These are phyloP conservation scores for Bufotes viridis DNA, from an alignment of 2,797 vertebrate genomes.

Conservation along the genomic window DNA sequence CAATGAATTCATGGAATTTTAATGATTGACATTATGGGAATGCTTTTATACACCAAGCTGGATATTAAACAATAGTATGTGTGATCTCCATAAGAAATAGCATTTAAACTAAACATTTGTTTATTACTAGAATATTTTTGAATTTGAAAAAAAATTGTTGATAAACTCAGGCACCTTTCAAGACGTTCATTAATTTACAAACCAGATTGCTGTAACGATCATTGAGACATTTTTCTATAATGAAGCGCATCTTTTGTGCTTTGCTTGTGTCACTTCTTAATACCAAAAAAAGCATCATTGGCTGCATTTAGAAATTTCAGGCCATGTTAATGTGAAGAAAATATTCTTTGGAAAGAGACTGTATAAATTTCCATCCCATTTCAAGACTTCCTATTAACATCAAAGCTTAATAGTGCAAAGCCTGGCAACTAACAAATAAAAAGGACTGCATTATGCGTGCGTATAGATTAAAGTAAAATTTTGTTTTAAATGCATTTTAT, in stretches of 20 bases:
- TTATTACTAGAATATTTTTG: slow-evolving; percentile 48
- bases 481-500: slow-evolving; percentile 61
- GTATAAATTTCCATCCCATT: slow-evolving; percentile 72
- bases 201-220: slow-evolving; percentile 46
- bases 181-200: slow-evolving; percentile 65
- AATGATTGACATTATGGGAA: slow-evolving; percentile 2
- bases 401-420: slow-evolving; percentile 64
- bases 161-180: slow-evolving; percentile 61
- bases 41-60: not conserved
- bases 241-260: slow-evolving; percentile 59
- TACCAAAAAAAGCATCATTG: slow-evolving; percentile 63
- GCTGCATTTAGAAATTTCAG: slow-evolving; percentile 65
- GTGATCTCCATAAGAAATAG: slow-evolving; percentile 32
- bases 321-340: slow-evolving; percentile 68
- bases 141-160: slow-evolving; percentile 35
- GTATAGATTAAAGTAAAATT: slow-evolving; percentile 64
- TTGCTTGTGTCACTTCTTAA: slow-evolving; percentile 63
- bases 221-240: slow-evolving; percentile 65
- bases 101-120: slow-evolving; percentile 58
- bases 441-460: slow-evolving; percentile 60
- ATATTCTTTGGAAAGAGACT: slow-evolving; percentile 67
- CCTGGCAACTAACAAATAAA: slow-evolving; percentile 60
- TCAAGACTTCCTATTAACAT: slow-evolving; percentile 67
- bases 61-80: not conserved
- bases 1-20: not conserved